phyloP scores from a whole-genome alignment of 2,888 invertebrate genomes.

The Noctua janthina region DNA sequence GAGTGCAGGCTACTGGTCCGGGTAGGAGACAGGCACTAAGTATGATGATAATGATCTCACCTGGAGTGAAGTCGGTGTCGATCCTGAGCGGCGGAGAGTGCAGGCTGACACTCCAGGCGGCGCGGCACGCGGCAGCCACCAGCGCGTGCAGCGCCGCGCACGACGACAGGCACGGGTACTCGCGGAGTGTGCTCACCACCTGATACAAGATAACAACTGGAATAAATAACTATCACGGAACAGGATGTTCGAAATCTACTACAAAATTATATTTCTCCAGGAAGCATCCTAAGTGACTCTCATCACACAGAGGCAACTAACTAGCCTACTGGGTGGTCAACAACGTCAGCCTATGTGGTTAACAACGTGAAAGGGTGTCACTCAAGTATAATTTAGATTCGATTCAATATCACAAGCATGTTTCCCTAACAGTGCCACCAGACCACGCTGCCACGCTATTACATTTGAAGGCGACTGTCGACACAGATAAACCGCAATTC shows the following conservation, averaged over 20 bases:
- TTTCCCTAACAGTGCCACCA: not conserved
- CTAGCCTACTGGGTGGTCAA: not conserved
- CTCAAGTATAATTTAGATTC: not conserved
- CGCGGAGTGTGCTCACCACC: slow-evolving; percentile 97
- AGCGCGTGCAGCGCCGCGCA: slow-evolving; percentile 95
- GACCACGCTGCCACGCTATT: too few species aligned
- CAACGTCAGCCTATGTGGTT: not conserved
- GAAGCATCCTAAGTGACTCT: not conserved
- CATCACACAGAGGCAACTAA: not conserved
- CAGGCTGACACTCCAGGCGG: slow-evolving; percentile 96
- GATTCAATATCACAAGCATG: not conserved
- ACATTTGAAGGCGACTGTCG: not conserved
- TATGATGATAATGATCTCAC: slow-evolving; percentile 70
- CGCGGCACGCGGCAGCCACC: slow-evolving; percentile 94
- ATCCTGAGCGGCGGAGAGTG: slow-evolving; percentile 92
- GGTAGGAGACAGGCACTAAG: not conserved
- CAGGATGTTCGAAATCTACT: not conserved
- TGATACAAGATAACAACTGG: slow-evolving; percentile 78
- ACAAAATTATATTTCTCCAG: not conserved
- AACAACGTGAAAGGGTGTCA: not conserved
- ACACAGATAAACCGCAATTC: not conserved
- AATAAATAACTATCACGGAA: not conserved
- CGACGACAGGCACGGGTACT: slow-evolving; percentile 96
- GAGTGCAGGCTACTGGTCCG: not conserved
- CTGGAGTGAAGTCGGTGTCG: slow-evolving; percentile 93